phyloP scores from a whole-genome alignment of 1,140 invertebrate species.

The Anoplolepis gracilipes region DNA sequence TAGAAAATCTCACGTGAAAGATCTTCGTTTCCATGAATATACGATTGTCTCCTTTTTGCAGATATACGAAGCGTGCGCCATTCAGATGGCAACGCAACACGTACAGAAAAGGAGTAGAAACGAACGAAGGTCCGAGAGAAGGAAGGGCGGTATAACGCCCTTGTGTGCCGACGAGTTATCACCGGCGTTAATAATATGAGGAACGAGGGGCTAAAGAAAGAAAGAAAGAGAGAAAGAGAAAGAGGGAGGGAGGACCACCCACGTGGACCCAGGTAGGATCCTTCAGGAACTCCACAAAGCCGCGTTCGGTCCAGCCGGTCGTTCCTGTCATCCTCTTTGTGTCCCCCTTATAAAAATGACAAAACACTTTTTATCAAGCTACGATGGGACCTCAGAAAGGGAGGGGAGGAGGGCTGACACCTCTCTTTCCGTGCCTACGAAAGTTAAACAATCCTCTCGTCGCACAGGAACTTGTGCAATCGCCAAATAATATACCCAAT shows the following conservation, averaged over 20 bases:
- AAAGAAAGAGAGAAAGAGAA: conserved; percentile 10
- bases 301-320: conserved; percentile 27
- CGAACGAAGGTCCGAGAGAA: conserved; percentile 34
- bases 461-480: conserved; percentile 57
- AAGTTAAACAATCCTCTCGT: conserved; percentile 63
- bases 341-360: conserved; percentile 75
- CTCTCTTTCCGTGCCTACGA: conserved; percentile 28
- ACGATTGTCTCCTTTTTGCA: conserved; percentile 41
- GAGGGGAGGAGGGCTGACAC: neutral
- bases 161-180: conserved; percentile 71
- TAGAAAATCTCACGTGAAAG: conserved; percentile 52
- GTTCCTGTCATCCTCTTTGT: conserved; percentile 56
- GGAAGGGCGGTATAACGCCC: conserved; percentile 50
- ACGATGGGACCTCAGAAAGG: neutral
- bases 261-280: conserved; percentile 70
- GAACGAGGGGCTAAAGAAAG: conserved; percentile 18
- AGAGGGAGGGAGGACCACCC: conserved; percentile 73
- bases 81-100: conserved; percentile 20
- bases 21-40: conserved; percentile 28
- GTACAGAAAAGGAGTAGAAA: conserved; percentile 41
- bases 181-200: conserved; percentile 76
- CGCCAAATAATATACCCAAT: conserved; percentile 26
- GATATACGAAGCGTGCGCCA: conserved; percentile 36
- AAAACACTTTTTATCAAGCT: conserved; percentile 75
- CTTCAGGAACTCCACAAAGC: conserved; percentile 51